These are phyloP conservation scores for Drosophila birchii DNA, from an alignment of 2,888 invertebrate species.

Conservation along the genomic window DNA sequence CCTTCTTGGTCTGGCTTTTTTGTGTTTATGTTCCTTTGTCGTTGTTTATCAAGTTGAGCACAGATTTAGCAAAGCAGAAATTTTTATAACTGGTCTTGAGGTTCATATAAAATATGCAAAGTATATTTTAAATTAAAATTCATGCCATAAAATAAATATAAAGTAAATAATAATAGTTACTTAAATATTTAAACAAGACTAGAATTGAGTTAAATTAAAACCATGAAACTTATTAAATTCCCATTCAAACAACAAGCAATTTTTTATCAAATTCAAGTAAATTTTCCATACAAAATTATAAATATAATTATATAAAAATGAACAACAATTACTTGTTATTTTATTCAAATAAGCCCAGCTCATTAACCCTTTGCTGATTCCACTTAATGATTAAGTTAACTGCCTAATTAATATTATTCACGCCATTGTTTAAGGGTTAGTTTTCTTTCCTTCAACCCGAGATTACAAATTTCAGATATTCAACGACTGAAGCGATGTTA, in stretches of 20 bases:
- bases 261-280: not conserved
- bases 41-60: constrained; percentile 37
- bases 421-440: not conserved
- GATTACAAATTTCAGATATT: constrained; percentile 18
- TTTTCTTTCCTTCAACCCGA: not conserved
- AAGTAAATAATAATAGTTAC: not conserved
- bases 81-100: constrained; percentile 16
- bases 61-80: constrained; percentile 25
- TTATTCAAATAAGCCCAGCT: not conserved
- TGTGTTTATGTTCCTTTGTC: constrained; percentile 29
- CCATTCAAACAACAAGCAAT: no score
- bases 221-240: not conserved
- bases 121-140: not conserved
- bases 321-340: constrained; percentile 1
- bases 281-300: not conserved
- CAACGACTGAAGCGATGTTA: constrained; percentile 5
- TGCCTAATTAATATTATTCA: constrained; percentile 8
- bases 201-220: no score
- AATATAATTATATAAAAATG: not conserved
- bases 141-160: not conserved
- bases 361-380: constrained; percentile 34
- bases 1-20: constrained; percentile 21
- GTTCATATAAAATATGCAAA: not conserved
- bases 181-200: not conserved
- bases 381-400: constrained; percentile 13